Evolutionary conservation across 2,113 vertebrate species (phyloP), one percentile per base, ranked within the genome.

Genomic region (Pelecanoides urinatrix): DNA sequence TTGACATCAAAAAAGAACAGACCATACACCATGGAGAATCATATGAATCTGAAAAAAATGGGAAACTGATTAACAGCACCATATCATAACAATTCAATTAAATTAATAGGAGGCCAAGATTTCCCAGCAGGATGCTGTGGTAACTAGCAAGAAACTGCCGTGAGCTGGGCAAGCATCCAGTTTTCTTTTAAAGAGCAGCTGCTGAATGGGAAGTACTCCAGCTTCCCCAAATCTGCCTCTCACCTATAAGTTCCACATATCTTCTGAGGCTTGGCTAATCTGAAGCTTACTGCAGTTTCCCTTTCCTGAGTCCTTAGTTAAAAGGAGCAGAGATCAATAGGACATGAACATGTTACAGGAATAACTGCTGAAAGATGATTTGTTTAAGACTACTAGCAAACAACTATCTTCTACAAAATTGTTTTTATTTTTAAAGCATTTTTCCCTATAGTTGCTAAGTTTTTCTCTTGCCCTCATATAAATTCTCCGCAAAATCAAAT

Each of bases 121-220:
- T 82, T 95, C 71, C 77, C 94, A 87, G 94, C 67, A 97, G 89
- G 86, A 94, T 71, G 52, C 73, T 89, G 86, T 45, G 45, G 56
- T 61, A 92, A 79, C 44, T 26, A 52, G 34, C 68, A 67, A 86
- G 58, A 77, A 96, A 92, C 32, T 56, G 45, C 49, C 4, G 2
- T 11, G 70, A 87, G 49, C 83, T 58, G 59, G 92, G 92, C 94
- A 92, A 84, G 29, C 1, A 2, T 78, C 86, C 88, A 92, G 42
- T 18, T 89, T 92, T 78, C 76, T 38, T 50, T 55, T 77, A 75
- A 61, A 86, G 55, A 91, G 49, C 12, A 6, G 77, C 73, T 92
- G 80, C 53, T 87, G 42, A 78, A 70, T 1, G 18, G 76, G 49
- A 97, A 92, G 32, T 56, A 22, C 34, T 95, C 59, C 44, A 77